Percentiles rank a stretch among this genome's conserved stretches.
phyloP scores from a whole-genome alignment of 2,888 invertebrate species.

The Standfussiana lucernea region DNA sequence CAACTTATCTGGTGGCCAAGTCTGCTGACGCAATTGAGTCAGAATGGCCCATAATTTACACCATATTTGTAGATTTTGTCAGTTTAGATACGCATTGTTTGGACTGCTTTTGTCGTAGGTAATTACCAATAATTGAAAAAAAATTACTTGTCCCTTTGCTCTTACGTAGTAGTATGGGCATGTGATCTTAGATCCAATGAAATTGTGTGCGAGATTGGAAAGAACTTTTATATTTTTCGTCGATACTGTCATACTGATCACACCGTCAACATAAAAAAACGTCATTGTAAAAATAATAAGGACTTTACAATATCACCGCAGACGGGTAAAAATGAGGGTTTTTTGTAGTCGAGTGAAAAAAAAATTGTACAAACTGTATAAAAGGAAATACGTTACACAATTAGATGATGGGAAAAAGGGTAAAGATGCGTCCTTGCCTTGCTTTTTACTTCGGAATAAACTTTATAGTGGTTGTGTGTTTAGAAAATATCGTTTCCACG shows the following conservation, averaged over 20 bases:
- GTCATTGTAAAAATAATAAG: neutral
- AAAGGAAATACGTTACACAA: neutral
- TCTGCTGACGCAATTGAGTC: neutral
- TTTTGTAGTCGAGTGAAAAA: neutral
- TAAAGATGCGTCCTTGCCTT: neutral
- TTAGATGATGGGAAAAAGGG: neutral
- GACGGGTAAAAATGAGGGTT: neutral
- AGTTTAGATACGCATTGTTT: neutral
- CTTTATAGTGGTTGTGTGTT: conserved; percentile 36
- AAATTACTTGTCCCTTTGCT: neutral
- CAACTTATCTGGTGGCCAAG: neutral
- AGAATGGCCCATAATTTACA: neutral
- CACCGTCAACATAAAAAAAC: neutral
- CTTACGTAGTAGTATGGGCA: neutral
- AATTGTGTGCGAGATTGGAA: neutral
- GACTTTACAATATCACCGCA: neutral
- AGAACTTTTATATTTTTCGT: neutral
- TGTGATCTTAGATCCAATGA: neutral
- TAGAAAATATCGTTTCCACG: conserved; percentile 56
- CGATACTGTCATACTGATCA: neutral
- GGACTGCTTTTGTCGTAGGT: neutral
- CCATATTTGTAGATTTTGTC: neutral
- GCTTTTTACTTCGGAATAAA: conserved; percentile 24
- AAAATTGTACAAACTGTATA: neutral
- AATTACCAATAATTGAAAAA: neutral